phyloP scores from a whole-genome alignment of 1,140 invertebrate species.

The Brachionus angularis region DNA sequence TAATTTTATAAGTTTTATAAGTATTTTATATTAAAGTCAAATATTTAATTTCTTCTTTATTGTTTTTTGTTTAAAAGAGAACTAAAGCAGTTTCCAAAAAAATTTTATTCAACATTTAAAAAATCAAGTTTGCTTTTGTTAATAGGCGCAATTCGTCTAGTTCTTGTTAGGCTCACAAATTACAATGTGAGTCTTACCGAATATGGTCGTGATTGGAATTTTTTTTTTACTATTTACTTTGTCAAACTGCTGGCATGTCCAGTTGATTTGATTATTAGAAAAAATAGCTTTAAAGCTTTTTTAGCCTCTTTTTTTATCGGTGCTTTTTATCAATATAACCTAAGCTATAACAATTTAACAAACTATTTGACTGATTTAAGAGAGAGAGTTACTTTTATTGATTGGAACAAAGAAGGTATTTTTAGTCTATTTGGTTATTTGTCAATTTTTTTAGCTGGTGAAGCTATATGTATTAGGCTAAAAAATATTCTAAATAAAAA shows the following conservation, averaged over 20 bases:
- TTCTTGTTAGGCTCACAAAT: conserved; percentile 54
- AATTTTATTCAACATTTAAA: neutral
- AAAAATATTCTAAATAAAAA: too few relatives aligned
- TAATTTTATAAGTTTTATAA: neutral
- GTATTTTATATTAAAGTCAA: neutral
- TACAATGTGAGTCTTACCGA: conserved; percentile 5
- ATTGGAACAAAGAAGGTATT: conserved; percentile 83
- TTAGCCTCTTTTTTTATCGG: neutral
- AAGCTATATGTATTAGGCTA: conserved; percentile 10
- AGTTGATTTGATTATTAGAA: neutral
- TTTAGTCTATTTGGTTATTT: conserved; percentile 77
- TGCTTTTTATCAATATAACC: neutral
- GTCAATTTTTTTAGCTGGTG: conserved; percentile 68
- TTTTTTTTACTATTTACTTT: conserved; percentile 31
- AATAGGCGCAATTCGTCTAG: conserved; percentile 67
- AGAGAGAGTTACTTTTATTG: conserved; percentile 53
- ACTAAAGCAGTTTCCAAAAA: neutral
- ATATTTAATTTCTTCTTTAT: conserved; percentile 40
- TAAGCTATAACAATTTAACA: conserved; percentile 8
- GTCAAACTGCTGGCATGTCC: neutral
- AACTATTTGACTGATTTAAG: neutral
- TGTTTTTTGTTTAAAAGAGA: conserved; percentile 3
- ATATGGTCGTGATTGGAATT: conserved; percentile 40
- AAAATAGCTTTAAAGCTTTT: neutral
- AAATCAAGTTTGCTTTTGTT: conserved; percentile 43